Evolutionary conservation across 2,888 invertebrate genomes (phyloP), one percentile per base, ranked within the genome.

Genomic region (Bellardia bayeri): DNA sequence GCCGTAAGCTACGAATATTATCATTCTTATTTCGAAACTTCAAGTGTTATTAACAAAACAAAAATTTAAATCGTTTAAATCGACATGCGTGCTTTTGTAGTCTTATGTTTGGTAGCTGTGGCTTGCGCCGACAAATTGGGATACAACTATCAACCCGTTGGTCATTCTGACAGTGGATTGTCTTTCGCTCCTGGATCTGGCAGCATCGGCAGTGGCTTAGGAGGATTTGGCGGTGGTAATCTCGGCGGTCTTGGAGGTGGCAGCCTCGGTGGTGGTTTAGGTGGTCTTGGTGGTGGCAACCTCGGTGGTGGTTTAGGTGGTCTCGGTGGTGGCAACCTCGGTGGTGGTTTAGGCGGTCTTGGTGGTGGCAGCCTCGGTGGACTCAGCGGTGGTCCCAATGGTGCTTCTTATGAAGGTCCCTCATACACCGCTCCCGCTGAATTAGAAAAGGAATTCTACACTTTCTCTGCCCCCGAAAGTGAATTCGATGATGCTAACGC

Each of bases 21-120:
- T 78, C 85, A 82, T 85, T 85, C 74, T 85, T 69, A 75, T 68
- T 64, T 85, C 56, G 54, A 74, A 87, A 61, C 85, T 85, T 85
- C 63, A 69, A 75, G 63, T 49, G 87, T 74, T 64, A 68, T 79
- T 64, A 79, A 54, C 72, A 63, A 78, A 75, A 63, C 13, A 51
- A 51, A 61, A 58, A 66, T 68, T 64, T 3, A 74, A 23, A 72
- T 33, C 42, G 42, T 81, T n/a, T n/a, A n/a, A 86, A 89, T 82
- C 86, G 90, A 90, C 61, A 91, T 91, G 91, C 92, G 91, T 90
- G 90, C 90, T 86, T 92, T 91, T 71, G 90, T 92, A 85, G 91
- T 92, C 14, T 79, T 87, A 64, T 91, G 92, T 80, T 89, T 92
- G 75, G 75, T 91, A 23, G 91, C 91, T 37, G 91, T 90, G 79